Evolutionary conservation across 2,888 invertebrate genomes (phyloP).

Genomic region (Synergus umbraculus): DNA sequence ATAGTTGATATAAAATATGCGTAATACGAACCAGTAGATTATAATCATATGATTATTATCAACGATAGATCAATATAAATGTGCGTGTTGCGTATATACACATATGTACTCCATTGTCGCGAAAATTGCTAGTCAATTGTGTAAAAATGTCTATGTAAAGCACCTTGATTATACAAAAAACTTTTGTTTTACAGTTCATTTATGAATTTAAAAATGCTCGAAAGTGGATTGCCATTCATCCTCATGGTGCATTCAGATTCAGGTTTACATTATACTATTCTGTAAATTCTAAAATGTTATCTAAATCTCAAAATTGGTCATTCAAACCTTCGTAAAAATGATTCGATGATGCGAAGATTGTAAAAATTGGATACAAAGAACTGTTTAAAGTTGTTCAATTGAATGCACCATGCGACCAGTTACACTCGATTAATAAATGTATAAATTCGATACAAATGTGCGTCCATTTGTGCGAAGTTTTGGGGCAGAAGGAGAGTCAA

Average conservation of each 20-base stretch:
- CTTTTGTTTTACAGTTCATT: slow-evolving; percentile 51
- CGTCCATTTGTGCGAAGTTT: slow-evolving; percentile 25
- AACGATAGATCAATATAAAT: slow-evolving; percentile 8
- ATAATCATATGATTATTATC: not conserved
- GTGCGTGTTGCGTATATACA: slow-evolving; percentile 51
- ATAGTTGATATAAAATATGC: slow-evolving; percentile 22
- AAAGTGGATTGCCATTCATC: slow-evolving; percentile 47
- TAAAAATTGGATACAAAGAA: slow-evolving; percentile 17
- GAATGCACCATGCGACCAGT: slow-evolving; percentile 27
- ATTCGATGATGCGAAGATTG: slow-evolving; percentile 25
- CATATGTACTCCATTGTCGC: slow-evolving; percentile 52
- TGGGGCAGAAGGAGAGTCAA: slow-evolving; percentile 46
- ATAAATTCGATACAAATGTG: slow-evolving; percentile 36
- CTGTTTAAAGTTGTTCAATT: not conserved
- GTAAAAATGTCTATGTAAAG: slow-evolving; percentile 66
- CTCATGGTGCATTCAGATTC: slow-evolving; percentile 36
- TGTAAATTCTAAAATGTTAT: slow-evolving; percentile 1
- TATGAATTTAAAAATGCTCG: slow-evolving; percentile 62
- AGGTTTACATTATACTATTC: slow-evolving; percentile 5
- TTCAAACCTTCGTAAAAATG: slow-evolving; percentile 12
- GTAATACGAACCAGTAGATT: slow-evolving; percentile 7
- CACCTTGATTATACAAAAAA: slow-evolving; percentile 69
- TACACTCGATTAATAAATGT: slow-evolving; percentile 36
- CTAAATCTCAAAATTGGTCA: slow-evolving; percentile 19
- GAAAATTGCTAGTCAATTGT: slow-evolving; percentile 56